These are phyloP conservation scores for Drosophila eohydei DNA, from an alignment of 2,888 invertebrate genomes.

Conservation along the genomic window DNA sequence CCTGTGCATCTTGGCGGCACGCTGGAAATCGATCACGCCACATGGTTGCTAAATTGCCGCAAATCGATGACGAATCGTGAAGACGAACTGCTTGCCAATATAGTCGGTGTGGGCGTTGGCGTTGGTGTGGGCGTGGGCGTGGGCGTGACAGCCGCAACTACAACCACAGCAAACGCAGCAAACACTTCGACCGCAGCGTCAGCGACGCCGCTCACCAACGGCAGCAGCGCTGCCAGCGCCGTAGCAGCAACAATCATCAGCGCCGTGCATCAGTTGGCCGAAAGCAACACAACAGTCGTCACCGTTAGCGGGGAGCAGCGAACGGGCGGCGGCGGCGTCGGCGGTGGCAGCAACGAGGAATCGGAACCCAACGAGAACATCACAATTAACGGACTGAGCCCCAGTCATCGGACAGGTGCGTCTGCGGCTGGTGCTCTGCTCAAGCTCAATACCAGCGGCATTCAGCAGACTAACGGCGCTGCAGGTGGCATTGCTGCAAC, in stretches of 20 bases:
- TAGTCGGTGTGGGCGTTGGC: conserved; percentile 64
- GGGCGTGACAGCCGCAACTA: conserved; percentile 15
- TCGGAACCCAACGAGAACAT: conserved; percentile 81
- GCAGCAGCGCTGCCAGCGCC: conserved; percentile 49
- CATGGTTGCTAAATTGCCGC: conserved; percentile 92
- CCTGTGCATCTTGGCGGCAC: conserved; percentile 95
- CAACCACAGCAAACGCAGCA: conserved; percentile 11
- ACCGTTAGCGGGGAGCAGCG: conserved; percentile 47
- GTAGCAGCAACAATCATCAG: conserved; percentile 80
- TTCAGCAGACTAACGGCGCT: conserved; percentile 28
- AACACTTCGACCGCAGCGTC: conserved; percentile 19
- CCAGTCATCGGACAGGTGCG: conserved; percentile 51
- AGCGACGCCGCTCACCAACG: conserved; percentile 46
- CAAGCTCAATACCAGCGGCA: conserved; percentile 65
- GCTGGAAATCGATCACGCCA: conserved; percentile 94
- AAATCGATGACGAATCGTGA: conserved; percentile 94
- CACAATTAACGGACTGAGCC: conserved; percentile 76
- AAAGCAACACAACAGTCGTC: conserved; percentile 60
- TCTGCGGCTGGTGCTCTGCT: conserved; percentile 29
- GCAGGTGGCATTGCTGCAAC: conserved; percentile 9
- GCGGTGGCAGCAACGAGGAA: conserved; percentile 9
- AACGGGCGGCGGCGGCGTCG: conserved; percentile 40
- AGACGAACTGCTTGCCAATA: conserved; percentile 85
- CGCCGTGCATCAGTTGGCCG: conserved; percentile 68
- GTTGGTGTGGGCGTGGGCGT: not conserved